Evolutionary conservation across 2,888 invertebrate genomes (phyloP).

Genomic region (Spisula solida): DNA sequence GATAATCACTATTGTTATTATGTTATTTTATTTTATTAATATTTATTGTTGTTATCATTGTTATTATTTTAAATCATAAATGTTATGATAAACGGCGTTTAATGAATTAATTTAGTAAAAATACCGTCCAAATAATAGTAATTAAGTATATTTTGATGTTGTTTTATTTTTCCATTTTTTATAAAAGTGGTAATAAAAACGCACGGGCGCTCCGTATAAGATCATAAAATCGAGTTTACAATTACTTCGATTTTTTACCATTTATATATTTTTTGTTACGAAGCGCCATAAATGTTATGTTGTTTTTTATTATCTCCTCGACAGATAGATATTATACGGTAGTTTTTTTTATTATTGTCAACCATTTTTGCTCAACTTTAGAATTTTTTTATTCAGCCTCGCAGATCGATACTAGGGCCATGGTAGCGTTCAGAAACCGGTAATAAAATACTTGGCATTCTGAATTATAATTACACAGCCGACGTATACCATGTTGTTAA

Average conservation of each 20-base stretch:
- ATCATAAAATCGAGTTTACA: neutral
- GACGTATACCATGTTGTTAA: constrained; percentile 31
- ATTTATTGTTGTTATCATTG: neutral
- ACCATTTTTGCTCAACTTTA: neutral
- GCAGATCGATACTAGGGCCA: neutral
- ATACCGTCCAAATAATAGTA: no score
- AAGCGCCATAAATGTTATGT: neutral
- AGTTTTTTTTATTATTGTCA: constrained; percentile 10
- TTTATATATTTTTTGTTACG: neutral
- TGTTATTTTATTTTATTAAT: neutral
- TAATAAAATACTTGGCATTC: constrained; percentile 26
- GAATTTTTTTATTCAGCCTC: neutral
- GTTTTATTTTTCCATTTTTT: no score
- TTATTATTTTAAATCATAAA: neutral
- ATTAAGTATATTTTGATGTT: neutral
- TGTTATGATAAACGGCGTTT: neutral
- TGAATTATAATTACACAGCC: constrained; percentile 36
- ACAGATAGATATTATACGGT: neutral
- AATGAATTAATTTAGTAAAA: no score
- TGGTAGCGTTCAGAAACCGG: neutral
- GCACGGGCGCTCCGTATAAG: neutral
- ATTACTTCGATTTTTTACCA: neutral
- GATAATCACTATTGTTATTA: neutral
- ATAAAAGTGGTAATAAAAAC: neutral
- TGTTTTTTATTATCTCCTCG: neutral